phyloP scores from a whole-genome alignment of 2,113 vertebrate species.

The Crypturellus undulatus region DNA sequence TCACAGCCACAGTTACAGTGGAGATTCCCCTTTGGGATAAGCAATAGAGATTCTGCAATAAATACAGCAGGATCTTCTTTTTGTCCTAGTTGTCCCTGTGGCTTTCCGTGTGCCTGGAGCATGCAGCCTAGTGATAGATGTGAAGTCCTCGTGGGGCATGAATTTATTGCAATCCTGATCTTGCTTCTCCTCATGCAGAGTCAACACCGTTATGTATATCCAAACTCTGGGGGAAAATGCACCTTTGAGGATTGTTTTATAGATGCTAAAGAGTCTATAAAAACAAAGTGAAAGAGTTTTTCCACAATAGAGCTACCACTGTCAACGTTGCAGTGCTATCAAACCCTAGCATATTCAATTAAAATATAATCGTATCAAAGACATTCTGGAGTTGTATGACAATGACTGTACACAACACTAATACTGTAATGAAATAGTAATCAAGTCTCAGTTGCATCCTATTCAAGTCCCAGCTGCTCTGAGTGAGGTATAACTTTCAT shows the following conservation, averaged over 20 bases:
- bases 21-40: neutral
- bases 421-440: conserved; percentile 47
- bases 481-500: conserved; percentile 42
- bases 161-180: neutral
- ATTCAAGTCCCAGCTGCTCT: conserved; percentile 26
- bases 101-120: neutral
- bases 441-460: conserved; percentile 46
- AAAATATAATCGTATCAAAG: conserved; percentile 31
- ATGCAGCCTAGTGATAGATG: neutral
- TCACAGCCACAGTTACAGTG: no score
- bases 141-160: fast-evolving
- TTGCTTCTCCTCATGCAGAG: neutral
- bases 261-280: neutral
- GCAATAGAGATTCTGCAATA: fast-evolving
- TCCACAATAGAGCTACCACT: neutral
- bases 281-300: neutral
- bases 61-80: neutral
- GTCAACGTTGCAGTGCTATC: neutral
- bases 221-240: neutral
- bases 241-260: neutral
- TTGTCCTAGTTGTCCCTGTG: neutral
- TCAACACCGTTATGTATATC: fast-evolving
- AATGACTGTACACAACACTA: conserved; percentile 25
- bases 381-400: neutral
- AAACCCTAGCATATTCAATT: neutral